Percentiles rank a stretch among this genome's conserved stretches.
phyloP scores from a whole-genome alignment of 2,888 invertebrate species.

The Pediacus dermestoides region DNA sequence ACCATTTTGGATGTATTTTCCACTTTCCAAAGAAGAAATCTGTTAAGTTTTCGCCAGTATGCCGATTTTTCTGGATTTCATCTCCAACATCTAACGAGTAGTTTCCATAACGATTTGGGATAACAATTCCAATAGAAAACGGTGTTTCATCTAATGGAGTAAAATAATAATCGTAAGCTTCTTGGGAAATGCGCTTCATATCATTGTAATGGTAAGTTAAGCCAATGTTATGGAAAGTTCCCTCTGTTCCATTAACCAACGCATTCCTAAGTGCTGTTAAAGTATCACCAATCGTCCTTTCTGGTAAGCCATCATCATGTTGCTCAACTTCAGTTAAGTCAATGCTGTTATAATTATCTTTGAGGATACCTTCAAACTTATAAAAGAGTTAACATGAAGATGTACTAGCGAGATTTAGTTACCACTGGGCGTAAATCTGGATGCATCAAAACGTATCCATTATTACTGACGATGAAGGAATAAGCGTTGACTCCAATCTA shows the following conservation, averaged over 20 bases:
- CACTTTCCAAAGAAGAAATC: slow-evolving; percentile 73
- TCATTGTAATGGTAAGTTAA: slow-evolving; percentile 81
- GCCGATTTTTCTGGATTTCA: slow-evolving; percentile 65
- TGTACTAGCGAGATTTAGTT: slow-evolving; percentile 45
- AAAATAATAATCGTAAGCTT: slow-evolving; percentile 79
- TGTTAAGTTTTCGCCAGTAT: slow-evolving; percentile 66
- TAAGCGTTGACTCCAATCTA: slow-evolving; percentile 95
- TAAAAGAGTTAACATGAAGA: not conserved
- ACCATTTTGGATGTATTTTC: slow-evolving; percentile 85
- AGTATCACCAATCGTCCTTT: slow-evolving; percentile 61
- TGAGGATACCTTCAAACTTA: slow-evolving; percentile 33
- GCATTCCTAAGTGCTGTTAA: slow-evolving; percentile 61
- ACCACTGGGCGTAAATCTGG: slow-evolving; percentile 89
- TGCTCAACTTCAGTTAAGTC: slow-evolving; percentile 95
- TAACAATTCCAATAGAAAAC: slow-evolving; percentile 79
- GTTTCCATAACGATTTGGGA: slow-evolving; percentile 78
- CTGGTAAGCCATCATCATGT: slow-evolving; percentile 53
- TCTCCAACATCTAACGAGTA: slow-evolving; percentile 72
- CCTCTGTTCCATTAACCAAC: slow-evolving; percentile 68
- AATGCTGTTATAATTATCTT: slow-evolving; percentile 85
- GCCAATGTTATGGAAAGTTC: slow-evolving; percentile 62
- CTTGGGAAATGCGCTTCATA: slow-evolving; percentile 78
- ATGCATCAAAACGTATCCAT: slow-evolving; percentile 92
- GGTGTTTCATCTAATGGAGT: slow-evolving; percentile 82
- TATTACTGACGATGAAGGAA: slow-evolving; percentile 94